Conservation (phyloP, 1,140 invertebrate genomes). For the Leptinotarsa texana region DNA sequence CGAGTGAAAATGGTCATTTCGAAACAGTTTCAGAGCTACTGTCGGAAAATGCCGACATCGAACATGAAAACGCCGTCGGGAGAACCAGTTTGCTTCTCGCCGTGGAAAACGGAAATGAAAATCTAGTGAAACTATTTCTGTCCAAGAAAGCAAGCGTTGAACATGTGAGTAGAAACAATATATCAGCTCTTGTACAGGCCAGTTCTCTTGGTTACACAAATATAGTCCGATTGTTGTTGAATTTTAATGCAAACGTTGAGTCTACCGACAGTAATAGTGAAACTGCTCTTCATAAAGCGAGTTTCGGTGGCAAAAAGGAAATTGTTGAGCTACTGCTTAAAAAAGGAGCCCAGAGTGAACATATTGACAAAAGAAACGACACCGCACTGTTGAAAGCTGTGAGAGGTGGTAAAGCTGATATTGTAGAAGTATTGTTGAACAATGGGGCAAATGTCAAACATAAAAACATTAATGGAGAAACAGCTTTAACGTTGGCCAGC, state of each 20-base stretch:
- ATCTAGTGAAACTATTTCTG: background rate
- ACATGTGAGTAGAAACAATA: background rate
- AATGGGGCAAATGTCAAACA: background rate
- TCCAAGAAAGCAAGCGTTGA: background rate
- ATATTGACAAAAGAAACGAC: background rate
- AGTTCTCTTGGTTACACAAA: conserved; percentile 2
- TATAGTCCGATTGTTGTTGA: background rate
- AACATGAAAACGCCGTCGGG: background rate
- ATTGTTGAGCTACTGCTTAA: background rate
- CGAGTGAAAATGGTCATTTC: background rate
- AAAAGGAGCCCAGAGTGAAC: background rate
- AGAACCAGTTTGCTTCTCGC: background rate
- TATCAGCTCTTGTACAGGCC: background rate
- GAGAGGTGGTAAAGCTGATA: background rate
- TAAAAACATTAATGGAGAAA: background rate
- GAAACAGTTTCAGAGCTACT: background rate
- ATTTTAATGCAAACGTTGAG: background rate
- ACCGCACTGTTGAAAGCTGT: background rate
- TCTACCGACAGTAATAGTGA: background rate
- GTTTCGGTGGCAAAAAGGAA: background rate
- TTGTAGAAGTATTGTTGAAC: background rate
- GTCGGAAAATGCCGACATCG: background rate
- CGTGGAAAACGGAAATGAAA: background rate
- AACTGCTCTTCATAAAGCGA: conserved; percentile 7
- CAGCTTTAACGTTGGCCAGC: background rate